Evolutionary conservation across 2,888 invertebrate genomes (phyloP).

Genomic region (Phaedon cochleariae): DNA sequence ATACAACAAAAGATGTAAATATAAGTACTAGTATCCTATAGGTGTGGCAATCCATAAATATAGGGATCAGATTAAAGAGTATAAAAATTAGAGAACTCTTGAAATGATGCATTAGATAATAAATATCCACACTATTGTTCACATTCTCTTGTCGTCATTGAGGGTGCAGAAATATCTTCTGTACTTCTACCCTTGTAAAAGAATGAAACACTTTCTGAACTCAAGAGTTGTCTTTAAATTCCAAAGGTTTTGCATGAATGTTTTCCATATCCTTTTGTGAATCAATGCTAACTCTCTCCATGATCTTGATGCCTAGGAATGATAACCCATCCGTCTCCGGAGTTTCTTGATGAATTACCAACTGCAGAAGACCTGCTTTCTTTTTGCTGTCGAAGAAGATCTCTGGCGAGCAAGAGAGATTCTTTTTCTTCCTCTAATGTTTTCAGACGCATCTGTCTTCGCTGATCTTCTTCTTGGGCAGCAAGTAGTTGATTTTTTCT

Average conservation of each 20-base stretch:
- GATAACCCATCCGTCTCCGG: slow-evolving; percentile 52
- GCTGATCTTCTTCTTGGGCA: slow-evolving; percentile 66
- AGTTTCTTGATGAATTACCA: slow-evolving; percentile 38
- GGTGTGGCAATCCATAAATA: too few species aligned
- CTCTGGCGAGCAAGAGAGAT: slow-evolving; percentile 72
- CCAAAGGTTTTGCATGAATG: background rate
- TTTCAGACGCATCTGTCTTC: slow-evolving; percentile 51
- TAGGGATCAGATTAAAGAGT: too few species aligned
- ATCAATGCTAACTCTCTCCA: slow-evolving; percentile 18
- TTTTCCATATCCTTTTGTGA: background rate
- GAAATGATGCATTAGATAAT: too few species aligned
- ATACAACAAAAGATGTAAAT: background rate
- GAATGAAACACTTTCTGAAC: too few species aligned
- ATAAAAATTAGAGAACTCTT: too few species aligned
- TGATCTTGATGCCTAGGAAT: slow-evolving; percentile 47
- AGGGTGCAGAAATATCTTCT: too few species aligned
- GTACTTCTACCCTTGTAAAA: too few species aligned
- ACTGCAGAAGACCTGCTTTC: slow-evolving; percentile 55
- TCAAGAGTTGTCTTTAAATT: background rate
- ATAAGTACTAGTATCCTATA: too few species aligned
- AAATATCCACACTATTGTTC: too few species aligned
- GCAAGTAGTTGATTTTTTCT: slow-evolving; percentile 80
- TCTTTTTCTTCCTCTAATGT: slow-evolving; percentile 65
- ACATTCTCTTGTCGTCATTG: too few species aligned
- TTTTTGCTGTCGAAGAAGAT: slow-evolving; percentile 72